Evolutionary conservation across 64 coral and sea anemone genomes (phyloP), one percentile per base, ranked within the genome.

Genomic region (Trachythela sp.): DNA sequence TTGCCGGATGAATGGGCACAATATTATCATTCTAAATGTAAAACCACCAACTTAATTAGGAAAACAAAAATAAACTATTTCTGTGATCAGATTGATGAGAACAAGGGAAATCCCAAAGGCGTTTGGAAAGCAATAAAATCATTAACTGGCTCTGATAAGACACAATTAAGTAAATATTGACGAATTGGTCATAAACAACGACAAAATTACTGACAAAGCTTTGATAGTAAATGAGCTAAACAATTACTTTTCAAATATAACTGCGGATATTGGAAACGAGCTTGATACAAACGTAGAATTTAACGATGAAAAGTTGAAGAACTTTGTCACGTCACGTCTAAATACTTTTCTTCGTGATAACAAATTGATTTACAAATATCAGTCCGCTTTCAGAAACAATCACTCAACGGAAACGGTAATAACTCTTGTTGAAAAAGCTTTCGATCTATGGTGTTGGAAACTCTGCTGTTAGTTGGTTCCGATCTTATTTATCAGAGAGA

Each of bases 101-200:
- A 92, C 30, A 92, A 92, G 87, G 90, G 71, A 54, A 92, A 92
- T 29, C 60, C 70, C 15, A 92, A 92, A 48, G 90, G 90, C 8
- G 59, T 88, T 83, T 92, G 71, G 90, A 87, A 50, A 26, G 85
- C 90, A 39, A 48, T 83, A 58, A 87, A 83, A 52, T 36, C 4
- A 4, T 51, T 88, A 32, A 88, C 48, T 51, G 48, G 84, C 68
- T 72, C 83, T n/a, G n/a, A n/a, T n/a, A n/a, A n/a, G n/a, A 42
- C 18, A 42, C 32, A 86, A 91, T 71, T 40, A 26, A 75, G 27
- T 24, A 27, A 86, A 27, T 75, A 86, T 91, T 43, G 33, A 20
- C 22, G 83, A 85, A 86, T 33, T 91, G 30, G 72, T 41, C 1
- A n/a, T 31, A 38, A 60, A 91, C 39, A 24, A 86, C 86, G 56